Evolutionary conservation across 2,113 vertebrate genomes (phyloP), one percentile per base, ranked within the genome.

Genomic region (Amphiprion ocellaris): DNA sequence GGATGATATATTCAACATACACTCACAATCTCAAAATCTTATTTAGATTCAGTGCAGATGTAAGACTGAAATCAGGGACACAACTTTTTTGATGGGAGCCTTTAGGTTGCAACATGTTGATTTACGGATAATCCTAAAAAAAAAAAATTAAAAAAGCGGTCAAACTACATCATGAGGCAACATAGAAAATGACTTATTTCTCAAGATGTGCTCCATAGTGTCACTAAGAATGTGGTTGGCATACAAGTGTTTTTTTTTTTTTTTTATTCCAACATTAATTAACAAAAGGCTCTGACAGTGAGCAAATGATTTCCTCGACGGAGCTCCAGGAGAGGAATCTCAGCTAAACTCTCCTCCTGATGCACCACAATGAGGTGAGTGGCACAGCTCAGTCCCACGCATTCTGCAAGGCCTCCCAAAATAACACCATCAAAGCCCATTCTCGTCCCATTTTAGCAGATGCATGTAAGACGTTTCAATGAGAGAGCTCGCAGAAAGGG

Each of bases 331-430:
- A 12, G 23, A 33, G 15, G 5, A 77, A 83, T 50, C 55, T 79
- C 17, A 64, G n/a, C 30, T 46, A 24, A 69, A 65, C 24, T 70
- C 17, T 19, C 30, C 75, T n/a, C 2, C 70, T 85, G 61, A 77
- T 78, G 72, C 75, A 85, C 77, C 69, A 79, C 52, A 56, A 30
- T 79, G 19, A 68, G n/a, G 64, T 67, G 72, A 69, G 37, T 60
- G 62, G 41, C 50, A 59, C n/a, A 15, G 39, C 62, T 75, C 69
- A 69, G 52, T 86, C 89, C 86, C 79, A 90, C 74, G 60, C 79
- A 83, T 89, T 90, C 78, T 83, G 77, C 59, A 82, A 60, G 56
- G 6, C 24, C 54, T 77, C 84, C 70, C 8, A 21, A 93, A 89
- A 91, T 86, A 87, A 69, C 66, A 19, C 30, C 37, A 55, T 83